A percentile compares a stretch with the other conserved stretches of the same genome.
Evolutionary conservation across 2,888 invertebrate genomes (phyloP).

Genomic region (Pantelozetes paolii): DNA sequence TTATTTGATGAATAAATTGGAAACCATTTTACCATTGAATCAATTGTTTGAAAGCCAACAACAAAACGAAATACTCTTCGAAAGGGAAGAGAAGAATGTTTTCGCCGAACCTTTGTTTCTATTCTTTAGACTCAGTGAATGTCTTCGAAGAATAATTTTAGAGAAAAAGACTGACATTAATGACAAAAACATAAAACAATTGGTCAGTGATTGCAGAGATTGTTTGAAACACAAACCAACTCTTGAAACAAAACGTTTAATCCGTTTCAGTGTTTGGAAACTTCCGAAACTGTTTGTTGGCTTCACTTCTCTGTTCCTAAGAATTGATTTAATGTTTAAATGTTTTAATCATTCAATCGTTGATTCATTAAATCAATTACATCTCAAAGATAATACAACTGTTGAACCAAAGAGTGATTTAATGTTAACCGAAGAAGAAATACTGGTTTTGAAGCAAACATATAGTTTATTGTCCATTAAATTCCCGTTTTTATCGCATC

Average conservation of each 20-base stretch:
- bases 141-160: background rate
- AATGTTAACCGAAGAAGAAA: background rate
- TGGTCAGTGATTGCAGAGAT: background rate
- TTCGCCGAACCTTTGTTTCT: slow-evolving; percentile 38
- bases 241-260: background rate
- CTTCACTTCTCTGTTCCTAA: background rate
- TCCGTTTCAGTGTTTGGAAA: slow-evolving; percentile 21
- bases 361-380: no score
- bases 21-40: background rate
- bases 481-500: background rate
- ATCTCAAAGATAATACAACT: no score
- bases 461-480: background rate
- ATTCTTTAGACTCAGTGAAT: slow-evolving; percentile 8
- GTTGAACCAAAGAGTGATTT: no score
- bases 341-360: no score
- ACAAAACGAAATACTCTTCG: slow-evolving; percentile 32
- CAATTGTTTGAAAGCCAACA: background rate
- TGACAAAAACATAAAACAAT: slow-evolving; percentile 4
- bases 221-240: background rate
- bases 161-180: background rate
- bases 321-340: background rate
- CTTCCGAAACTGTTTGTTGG: slow-evolving; percentile 13
- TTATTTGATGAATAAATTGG: background rate
- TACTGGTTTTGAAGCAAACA: background rate
- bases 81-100: slow-evolving; percentile 41